Base-by-base conservation (phyloP, 2,888 invertebrate species). In the Arctia plantaginis region DNA sequence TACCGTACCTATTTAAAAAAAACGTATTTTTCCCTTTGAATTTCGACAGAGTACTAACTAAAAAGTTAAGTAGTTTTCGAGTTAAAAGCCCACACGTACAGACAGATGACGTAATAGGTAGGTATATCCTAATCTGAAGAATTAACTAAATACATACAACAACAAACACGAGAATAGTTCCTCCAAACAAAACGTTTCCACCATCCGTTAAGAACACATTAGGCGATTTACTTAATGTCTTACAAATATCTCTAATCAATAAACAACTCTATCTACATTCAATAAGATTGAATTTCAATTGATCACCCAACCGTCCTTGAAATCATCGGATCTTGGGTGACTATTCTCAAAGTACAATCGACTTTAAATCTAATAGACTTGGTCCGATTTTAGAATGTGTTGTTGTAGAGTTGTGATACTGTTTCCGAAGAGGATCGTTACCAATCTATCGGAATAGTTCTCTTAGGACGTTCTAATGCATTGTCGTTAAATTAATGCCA, bases 381-480 rank as follows among this genome's bases (percentile, higher is more conserved):
- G 77, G 80, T 84, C 55, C 35, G 73, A 79, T 81, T 72, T 77
- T 77, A 82, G 71, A 75, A 72, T 69, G 69, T 76, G 66, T 65
- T 81, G 74, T 83, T 80, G 82, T 84, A 73, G 71, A 84, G 84
- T 83, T 86, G 82, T 82, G 82, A 85, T 83, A 81, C 82, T 88
- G 79, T 64, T 77, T 35, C 71, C 75, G 82, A 82, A 83, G 86
- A 87, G 27, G 85, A 87, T 88, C 80, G 95, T 94, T 95, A 95
- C 95, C 96, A 96, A 96, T 96, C 96, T 95, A 96, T 96, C 92
- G 95, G 93, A 94, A 96, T 96, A 96, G 96, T 96, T 96, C 96
- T 95, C 96, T 88, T 83, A 96, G 96, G 96, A 96, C 90, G 89
- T 85, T 91, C 90, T 94, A 94, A 95, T 94, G 95, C 90, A 92